phyloP scores from a whole-genome alignment of 2,888 invertebrate genomes.

The Meganola albula region DNA sequence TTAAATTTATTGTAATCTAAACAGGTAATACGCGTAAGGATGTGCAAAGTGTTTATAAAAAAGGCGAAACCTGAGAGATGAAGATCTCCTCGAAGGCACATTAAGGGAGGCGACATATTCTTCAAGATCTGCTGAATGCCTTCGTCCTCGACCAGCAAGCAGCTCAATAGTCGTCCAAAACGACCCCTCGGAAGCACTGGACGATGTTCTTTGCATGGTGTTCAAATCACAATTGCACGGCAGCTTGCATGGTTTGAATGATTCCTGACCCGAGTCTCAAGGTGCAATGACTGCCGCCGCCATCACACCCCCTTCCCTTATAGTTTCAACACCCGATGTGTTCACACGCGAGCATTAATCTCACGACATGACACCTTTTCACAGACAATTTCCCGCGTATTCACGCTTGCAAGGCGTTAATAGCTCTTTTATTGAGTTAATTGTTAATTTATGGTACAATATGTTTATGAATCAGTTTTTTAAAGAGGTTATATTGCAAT shows the following conservation, averaged over 20 bases:
- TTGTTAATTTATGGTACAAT: constrained; percentile 18
- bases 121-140: constrained; percentile 64
- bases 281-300: constrained; percentile 72
- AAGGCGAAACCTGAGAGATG: constrained; percentile 63
- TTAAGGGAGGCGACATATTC: constrained; percentile 38
- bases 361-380: constrained; percentile 51
- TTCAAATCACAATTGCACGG: constrained; percentile 42
- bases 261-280: constrained; percentile 48
- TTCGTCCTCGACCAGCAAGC: constrained; percentile 72
- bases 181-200: constrained; percentile 65
- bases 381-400: constrained; percentile 42
- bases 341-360: constrained; percentile 73
- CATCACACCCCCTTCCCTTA: constrained; percentile 52
- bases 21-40: no score
- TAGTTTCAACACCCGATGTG: constrained; percentile 56
- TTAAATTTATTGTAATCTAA: constrained; percentile 10
- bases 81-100: constrained; percentile 41
- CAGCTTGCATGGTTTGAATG: no score
- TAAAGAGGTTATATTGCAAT: no score
- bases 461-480: constrained; percentile 10
- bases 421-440: constrained; percentile 28
- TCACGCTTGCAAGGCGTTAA: constrained; percentile 40
- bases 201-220: constrained; percentile 59
- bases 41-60: no score
- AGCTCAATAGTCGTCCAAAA: constrained; percentile 82